Percentiles rank a stretch among this genome's conserved stretches.
Conservation (phyloP, 2,113 vertebrate genomes). For the Mesocricetus auratus region DNA sequence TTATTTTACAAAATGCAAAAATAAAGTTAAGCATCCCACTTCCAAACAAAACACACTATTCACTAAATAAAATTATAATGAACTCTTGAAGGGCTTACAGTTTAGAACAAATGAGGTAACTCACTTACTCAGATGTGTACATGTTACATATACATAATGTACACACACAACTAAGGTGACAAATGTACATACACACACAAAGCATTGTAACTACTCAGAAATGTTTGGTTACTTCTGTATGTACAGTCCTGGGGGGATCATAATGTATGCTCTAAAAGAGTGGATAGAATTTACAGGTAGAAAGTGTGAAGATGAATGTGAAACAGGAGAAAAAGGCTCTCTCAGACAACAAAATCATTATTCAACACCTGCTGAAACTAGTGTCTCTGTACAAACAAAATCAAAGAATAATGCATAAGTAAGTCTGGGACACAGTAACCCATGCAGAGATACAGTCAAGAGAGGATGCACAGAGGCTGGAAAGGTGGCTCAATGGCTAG, state of each 20-base stretch:
- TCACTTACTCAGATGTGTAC: too few species aligned
- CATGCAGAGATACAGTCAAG: neutral
- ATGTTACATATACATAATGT: neutral
- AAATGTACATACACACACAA: neutral
- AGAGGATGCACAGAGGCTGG: neutral
- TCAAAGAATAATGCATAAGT: neutral
- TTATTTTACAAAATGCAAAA: slow-evolving; percentile 54
- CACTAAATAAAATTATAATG: neutral
- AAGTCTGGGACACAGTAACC: neutral
- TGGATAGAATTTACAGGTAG: neutral
- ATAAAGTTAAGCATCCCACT: neutral
- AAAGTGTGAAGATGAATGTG: neutral
- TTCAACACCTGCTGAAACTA: neutral
- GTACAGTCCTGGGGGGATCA: neutral
- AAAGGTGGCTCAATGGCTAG: neutral
- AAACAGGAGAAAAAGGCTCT: neutral
- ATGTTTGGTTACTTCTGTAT: neutral
- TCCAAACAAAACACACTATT: neutral
- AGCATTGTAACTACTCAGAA: neutral
- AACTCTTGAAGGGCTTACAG: neutral
- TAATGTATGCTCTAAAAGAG: neutral
- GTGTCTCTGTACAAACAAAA: neutral
- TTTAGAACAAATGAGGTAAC: slow-evolving; percentile 10
- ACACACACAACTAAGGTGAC: neutral
- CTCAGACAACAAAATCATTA: neutral